phyloP scores from a whole-genome alignment of 1,140 invertebrate species.

The Cecropterus lyciades region DNA sequence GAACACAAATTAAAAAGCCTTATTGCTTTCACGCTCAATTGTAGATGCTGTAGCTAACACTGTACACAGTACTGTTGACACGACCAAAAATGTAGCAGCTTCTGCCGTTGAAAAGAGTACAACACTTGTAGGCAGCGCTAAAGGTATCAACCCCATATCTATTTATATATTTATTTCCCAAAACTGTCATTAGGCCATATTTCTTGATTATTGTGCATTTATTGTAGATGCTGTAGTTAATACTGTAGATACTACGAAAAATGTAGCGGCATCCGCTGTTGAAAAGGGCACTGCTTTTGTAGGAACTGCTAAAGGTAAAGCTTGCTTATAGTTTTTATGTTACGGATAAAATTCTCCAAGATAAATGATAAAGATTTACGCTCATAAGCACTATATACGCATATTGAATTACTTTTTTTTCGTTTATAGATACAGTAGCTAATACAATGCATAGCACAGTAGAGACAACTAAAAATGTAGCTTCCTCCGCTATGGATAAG shows the following conservation, averaged over 20 bases:
- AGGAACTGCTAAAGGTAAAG: constrained; percentile 61
- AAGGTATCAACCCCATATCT: constrained; percentile 39
- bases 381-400: no score
- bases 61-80: constrained; percentile 51
- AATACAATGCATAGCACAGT: neutral
- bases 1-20: no score
- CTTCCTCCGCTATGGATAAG: neutral
- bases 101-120: constrained; percentile 57
- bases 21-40: no score
- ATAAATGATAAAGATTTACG: no score
- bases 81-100: constrained; percentile 60
- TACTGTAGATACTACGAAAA: constrained; percentile 64
- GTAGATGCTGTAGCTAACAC: constrained; percentile 31
- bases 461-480: neutral
- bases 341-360: no score
- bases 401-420: no score
- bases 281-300: constrained; percentile 58
- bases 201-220: constrained; percentile 1
- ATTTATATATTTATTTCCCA: no score
- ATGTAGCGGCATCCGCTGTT: constrained; percentile 51
- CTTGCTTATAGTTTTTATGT: neutral
- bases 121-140: constrained; percentile 44
- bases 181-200: neutral
- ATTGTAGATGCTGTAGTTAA: constrained; percentile 48
- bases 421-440: neutral